Evolutionary conservation across 2,797 vertebrate genomes (phyloP), one percentile per base, ranked within the genome.

Genomic region (Ctenochaetus hawaiiensis): DNA sequence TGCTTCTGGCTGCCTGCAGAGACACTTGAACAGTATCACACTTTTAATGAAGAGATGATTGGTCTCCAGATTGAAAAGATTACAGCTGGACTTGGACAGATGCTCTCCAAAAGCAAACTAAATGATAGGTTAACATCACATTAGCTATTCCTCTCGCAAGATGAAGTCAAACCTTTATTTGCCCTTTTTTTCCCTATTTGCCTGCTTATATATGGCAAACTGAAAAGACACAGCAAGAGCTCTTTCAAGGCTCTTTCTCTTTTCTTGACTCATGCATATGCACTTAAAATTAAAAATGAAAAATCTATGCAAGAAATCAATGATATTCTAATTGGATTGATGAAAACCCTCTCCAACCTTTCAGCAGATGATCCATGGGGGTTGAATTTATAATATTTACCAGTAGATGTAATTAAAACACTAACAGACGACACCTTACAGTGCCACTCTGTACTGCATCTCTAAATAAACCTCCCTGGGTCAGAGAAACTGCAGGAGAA

Each of bases 41-140:
- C 74, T 73, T 87, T 87, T 91, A 92, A 92, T 91, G 86, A 93
- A 91, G 84, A 79, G 84, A 88, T 89, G 89, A 89, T 87, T 67
- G 87, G 86, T 85, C 83, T 89, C 77, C 67, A 67, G 87, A 82
- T 82, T 84, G 77, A 75, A 49, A 56, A 81, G 87, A 88, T 87
- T 91, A 87, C 82, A 84, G 81, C 78, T 66, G 80, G 83, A 85
- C 81, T 75, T 72, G 76, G 79, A 90, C 87, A 89, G 87, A 89
- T 84, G 86, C 87, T 87, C 79, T 77, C 68, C 81, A 77, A 78
- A 87, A 90, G 85, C 70, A 88, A 72, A 89, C 87, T 90, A 90
- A 92, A 87, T 89, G 86, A 84, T 74, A 87, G 89, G 91, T 92
- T 92, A 91, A 91, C 69, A 30, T 88, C 83, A 84, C 82, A 85